These are phyloP conservation scores for Miniopterus natalensis DNA, from an alignment of 2,113 vertebrate species.

Conservation along the genomic window DNA sequence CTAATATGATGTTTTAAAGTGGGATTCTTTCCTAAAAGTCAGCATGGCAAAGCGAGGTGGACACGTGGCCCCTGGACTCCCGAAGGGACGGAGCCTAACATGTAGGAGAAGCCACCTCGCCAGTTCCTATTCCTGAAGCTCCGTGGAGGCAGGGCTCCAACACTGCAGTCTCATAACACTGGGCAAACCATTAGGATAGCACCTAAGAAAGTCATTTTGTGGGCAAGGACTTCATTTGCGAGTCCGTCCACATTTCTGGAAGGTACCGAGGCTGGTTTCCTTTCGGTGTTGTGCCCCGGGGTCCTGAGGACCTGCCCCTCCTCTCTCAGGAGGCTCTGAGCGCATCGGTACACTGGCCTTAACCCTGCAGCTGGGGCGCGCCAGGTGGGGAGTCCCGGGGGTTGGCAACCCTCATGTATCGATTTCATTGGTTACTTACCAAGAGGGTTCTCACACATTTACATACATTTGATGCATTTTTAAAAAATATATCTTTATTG, in stretches of 20 bases:
- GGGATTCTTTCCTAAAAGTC: not conserved
- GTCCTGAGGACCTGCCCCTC: not conserved
- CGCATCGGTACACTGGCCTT: not conserved
- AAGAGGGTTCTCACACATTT: not conserved
- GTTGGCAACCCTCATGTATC: fast-evolving
- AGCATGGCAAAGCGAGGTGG: fast-evolving
- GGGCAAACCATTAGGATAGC: not conserved
- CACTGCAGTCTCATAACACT: not conserved
- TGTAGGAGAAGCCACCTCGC: not conserved
- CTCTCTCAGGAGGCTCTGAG: not conserved
- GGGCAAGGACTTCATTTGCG: not conserved
- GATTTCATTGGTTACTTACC: not conserved
- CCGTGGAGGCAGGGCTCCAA: not conserved
- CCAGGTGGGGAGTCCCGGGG: no score
- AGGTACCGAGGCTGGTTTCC: not conserved
- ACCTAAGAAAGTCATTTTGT: not conserved
- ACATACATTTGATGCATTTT: not conserved
- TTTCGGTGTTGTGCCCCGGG: not conserved
- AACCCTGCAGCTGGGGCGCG: not conserved
- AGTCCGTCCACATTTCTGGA: not conserved
- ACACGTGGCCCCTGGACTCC: fast-evolving
- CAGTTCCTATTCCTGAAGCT: fast-evolving
- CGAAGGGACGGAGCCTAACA: not conserved
- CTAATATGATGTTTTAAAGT: conserved; percentile 44
- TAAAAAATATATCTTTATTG: no score